These are phyloP conservation scores for Melanophora roralis DNA, from an alignment of 2,888 invertebrate genomes.

Conservation along the genomic window DNA sequence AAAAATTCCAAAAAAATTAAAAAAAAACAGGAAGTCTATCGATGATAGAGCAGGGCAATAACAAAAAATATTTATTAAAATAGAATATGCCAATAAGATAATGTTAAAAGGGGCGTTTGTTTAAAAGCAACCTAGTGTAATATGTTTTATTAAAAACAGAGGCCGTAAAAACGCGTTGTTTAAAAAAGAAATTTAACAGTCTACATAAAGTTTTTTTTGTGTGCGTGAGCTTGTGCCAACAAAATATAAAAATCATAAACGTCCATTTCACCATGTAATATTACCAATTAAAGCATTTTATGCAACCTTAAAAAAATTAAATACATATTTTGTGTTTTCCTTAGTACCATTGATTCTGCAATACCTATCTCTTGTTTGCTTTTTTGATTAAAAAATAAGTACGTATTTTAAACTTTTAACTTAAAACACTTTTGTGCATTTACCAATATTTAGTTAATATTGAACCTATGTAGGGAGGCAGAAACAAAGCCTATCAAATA, in stretches of 20 bases:
- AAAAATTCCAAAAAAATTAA: neutral
- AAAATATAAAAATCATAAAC: too few species aligned
- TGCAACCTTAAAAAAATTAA: neutral
- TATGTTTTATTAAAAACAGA: slow-evolving; percentile 8
- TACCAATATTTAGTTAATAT: too few species aligned
- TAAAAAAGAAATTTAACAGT: slow-evolving; percentile 34
- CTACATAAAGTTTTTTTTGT: neutral
- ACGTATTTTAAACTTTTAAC: too few species aligned
- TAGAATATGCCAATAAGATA: slow-evolving; percentile 3
- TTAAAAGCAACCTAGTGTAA: neutral
- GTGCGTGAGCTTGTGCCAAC: slow-evolving; percentile 24
- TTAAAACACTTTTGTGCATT: too few species aligned
- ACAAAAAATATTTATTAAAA: slow-evolving; percentile 10
- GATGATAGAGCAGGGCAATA: slow-evolving; percentile 1
- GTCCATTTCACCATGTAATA: neutral
- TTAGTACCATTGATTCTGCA: neutral
- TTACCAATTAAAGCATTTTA: neutral
- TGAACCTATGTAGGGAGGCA: too few species aligned
- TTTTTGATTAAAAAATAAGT: too few species aligned
- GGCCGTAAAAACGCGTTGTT: slow-evolving; percentile 42
- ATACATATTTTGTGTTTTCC: neutral
- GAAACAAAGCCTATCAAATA: too few species aligned
- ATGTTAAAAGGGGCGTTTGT: slow-evolving; percentile 32
- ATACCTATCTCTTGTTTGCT: too few species aligned
- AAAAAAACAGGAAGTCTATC: slow-evolving; percentile 33